Evolutionary conservation across 2,797 vertebrate species (phyloP), one percentile per base, ranked within the genome.

Genomic region (Mastacembelus armatus): DNA sequence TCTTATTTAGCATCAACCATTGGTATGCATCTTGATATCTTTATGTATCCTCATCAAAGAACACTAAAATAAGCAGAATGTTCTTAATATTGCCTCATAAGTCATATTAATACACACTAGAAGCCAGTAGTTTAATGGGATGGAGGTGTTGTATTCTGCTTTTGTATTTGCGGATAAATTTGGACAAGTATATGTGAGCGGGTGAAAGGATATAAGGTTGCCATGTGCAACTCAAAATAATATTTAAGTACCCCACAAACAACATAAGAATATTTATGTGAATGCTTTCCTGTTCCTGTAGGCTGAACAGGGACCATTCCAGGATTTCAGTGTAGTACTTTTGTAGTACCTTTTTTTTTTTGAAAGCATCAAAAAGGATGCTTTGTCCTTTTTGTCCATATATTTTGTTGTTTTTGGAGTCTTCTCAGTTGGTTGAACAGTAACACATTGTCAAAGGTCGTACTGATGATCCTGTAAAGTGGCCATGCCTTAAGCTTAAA

Each of bases 401-500:
- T 43, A 1, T 57, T n/a, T 9, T 35, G 26, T 42, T 30, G 0
- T 54, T 42, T 66, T 56, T 61, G 6, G 30, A 26, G 29, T 58
- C 50, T 76, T 63, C 29, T 38, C 18, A 42, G 39, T 72, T 69
- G 35, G 42, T 80, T 81, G 16, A 62, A 81, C 55, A 68, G 61
- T 33, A 66, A 64, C 39, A 47, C 40, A 77, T 38, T 51, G 40
- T 62, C 30, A 71, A 77, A 30, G 74, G 50, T 55, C 66, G 71
- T 60, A 69, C 7, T 73, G 62, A 67, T 71, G 30, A 77, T 61
- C n/a, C 85, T 91, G 83, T 87, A 81, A 78, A 68, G 66, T 80
- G 71, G 81, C 77, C 89, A 93, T 87, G 90, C 88, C 88, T 91
- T 90, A 90, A 88, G 80, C 71, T 74, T 85, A 78, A 85, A 87